These are phyloP conservation scores for Haliclystus octoradiatus DNA, from an alignment of 30 jellyfish, hydroid and myxozoan species.

Conservation along the genomic window DNA sequence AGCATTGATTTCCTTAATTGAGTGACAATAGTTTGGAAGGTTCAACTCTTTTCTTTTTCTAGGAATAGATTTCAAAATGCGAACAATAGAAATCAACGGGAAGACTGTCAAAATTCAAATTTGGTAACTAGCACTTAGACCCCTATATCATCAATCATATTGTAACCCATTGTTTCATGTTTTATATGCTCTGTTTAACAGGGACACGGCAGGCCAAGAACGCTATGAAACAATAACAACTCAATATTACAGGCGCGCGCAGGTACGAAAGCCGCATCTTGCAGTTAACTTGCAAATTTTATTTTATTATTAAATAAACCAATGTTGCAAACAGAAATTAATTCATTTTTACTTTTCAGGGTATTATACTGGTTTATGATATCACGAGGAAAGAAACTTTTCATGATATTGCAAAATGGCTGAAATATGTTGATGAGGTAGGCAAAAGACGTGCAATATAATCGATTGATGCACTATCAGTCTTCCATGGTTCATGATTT, in stretches of 20 bases:
- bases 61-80: conserved; percentile 96
- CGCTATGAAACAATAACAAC: conserved; percentile 96
- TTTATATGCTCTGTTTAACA: conserved; percentile 6
- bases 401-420: conserved; percentile 85
- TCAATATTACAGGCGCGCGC: conserved; percentile 95
- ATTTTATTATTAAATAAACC: too few species aligned
- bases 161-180: too few species aligned
- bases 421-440: conserved; percentile 93
- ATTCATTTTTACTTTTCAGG: too few species aligned
- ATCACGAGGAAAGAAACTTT: conserved; percentile 81
- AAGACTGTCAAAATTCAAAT: conserved; percentile 80
- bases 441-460: neutral
- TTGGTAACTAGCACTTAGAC: conserved; percentile 37
- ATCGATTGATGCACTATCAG: neutral
- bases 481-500: neutral
- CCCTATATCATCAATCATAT: neutral
- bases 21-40: neutral
- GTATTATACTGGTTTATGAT: conserved; percentile 86
- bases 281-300: too few species aligned
- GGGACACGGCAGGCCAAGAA: conserved; percentile 99
- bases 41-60: neutral
- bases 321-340: too few species aligned
- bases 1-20: neutral
- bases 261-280: too few species aligned
- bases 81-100: conserved; percentile 54